A percentile compares a stretch with the other conserved stretches of the same genome.
These are phyloP conservation scores for Ceyx erithaca DNA, from an alignment of 2,797 vertebrate species.

Conservation along the genomic window DNA sequence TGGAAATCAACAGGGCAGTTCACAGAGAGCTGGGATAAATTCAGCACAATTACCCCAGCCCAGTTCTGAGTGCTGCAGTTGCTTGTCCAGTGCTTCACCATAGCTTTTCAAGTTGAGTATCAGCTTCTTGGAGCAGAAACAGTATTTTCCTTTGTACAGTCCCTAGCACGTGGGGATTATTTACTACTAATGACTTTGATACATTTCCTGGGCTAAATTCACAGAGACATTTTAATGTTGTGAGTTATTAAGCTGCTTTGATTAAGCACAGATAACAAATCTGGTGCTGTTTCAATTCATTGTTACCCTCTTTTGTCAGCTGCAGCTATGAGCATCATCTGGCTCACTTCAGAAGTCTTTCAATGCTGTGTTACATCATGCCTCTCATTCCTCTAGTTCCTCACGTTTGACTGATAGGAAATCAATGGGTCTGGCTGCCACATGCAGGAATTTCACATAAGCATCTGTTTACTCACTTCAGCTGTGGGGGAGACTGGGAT, in stretches of 20 bases:
- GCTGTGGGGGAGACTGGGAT: neutral
- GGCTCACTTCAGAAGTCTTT: conserved; percentile 13
- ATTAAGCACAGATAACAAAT: conserved; percentile 3
- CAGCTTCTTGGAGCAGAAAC: neutral
- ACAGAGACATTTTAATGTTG: conserved; percentile 3
- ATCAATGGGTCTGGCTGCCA: conserved; percentile 34
- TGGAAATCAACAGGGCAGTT: neutral
- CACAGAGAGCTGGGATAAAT: neutral
- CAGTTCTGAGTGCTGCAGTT: neutral
- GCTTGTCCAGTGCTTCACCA: neutral
- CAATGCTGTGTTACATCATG: conserved; percentile 6
- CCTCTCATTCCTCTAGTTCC: neutral
- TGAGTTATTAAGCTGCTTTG: conserved; percentile 5
- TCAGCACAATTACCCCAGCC: neutral
- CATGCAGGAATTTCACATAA: conserved; percentile 11
- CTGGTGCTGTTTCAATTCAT: neutral
- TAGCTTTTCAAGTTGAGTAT: neutral
- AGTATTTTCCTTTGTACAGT: neutral
- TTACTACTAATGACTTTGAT: neutral
- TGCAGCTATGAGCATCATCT: conserved; percentile 22
- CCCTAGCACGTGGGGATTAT: neutral
- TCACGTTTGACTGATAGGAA: conserved; percentile 11
- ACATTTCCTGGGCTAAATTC: neutral
- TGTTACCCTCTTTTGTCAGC: conserved; percentile 22
- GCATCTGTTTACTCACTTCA: conserved; percentile 5